Evolutionary conservation across 2,797 vertebrate species (phyloP).

Genomic region (Eulemur rubriventer): DNA sequence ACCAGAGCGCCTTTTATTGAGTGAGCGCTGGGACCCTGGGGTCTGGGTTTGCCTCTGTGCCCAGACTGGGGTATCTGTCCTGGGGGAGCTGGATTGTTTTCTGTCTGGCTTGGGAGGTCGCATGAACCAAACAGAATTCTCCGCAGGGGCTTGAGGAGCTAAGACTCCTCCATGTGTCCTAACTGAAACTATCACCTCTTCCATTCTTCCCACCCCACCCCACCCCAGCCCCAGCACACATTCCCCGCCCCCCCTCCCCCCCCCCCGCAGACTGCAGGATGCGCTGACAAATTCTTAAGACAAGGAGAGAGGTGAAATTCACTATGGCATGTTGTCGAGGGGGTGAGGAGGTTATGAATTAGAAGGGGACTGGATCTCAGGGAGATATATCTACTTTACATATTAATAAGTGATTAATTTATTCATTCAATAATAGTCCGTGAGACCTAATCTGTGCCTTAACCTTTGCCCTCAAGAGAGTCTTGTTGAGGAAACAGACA

Average conservation of each 20-base stretch:
- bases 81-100: neutral
- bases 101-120: neutral
- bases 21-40: neutral
- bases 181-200: neutral
- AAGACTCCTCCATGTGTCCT: neutral
- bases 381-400: neutral
- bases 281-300: neutral
- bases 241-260: neutral
- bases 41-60: neutral
- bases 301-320: neutral
- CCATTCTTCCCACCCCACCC: rapidly evolving
- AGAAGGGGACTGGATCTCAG: neutral
- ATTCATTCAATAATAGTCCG: neutral
- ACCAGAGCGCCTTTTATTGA: rapidly evolving
- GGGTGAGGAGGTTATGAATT: neutral
- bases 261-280: neutral
- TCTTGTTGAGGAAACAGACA: neutral
- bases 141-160: too few species aligned
- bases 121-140: neutral
- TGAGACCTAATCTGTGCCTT: neutral
- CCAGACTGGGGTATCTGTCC: neutral
- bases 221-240: rapidly evolving
- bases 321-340: neutral
- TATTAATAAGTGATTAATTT: neutral
- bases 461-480: neutral